Evolutionary conservation across 2,797 vertebrate genomes (phyloP), one percentile per base, ranked within the genome.

Genomic region (Peromyscus eremicus): DNA sequence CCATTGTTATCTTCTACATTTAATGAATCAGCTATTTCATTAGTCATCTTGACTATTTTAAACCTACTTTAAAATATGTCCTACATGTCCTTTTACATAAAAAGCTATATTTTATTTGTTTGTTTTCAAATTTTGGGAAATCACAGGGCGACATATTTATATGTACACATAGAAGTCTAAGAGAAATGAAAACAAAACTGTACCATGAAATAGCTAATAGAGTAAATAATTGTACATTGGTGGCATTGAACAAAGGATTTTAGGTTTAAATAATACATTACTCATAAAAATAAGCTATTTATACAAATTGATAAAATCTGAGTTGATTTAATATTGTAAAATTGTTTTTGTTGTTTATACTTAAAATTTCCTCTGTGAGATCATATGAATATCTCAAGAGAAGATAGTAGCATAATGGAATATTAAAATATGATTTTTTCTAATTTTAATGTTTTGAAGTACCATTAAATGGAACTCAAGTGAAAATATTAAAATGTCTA

Each of bases 11-110:
- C 32, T 92, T 95, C 70, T 52, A 88, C 8, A 97, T 97, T 83
- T 96, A 96, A 95, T 43, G 8, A 97, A 93, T 87, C 95, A 97
- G 80, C 80, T 55, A 75, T 91, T 12, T 32, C 71, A 97, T 94
- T 91, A 49, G 43, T 92, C 23, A 84, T 92, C 27, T 62, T 64
- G 71, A 84, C 6, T 68, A 25, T 37, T 94, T 94, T 52, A 91
- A 88, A 86, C 0, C 37, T 89, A 64, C 55, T 68, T 84, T 73
- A 81, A 93, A 93, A 85, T 89, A 93, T 85, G 89, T 97, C 88
- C 75, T 68, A 46, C 9, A 66, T 49, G 52, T n/a, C 55, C n/a
- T 60, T 91, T 92, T 64, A 79, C 14, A 40, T 71, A 94, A 92
- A 64, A 62, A 2, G 68, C 73, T 77, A 91, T 70, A 85, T 96